Base-by-base conservation (phyloP, 2,797 vertebrate species). In the Anguilla megastoma region DNA sequence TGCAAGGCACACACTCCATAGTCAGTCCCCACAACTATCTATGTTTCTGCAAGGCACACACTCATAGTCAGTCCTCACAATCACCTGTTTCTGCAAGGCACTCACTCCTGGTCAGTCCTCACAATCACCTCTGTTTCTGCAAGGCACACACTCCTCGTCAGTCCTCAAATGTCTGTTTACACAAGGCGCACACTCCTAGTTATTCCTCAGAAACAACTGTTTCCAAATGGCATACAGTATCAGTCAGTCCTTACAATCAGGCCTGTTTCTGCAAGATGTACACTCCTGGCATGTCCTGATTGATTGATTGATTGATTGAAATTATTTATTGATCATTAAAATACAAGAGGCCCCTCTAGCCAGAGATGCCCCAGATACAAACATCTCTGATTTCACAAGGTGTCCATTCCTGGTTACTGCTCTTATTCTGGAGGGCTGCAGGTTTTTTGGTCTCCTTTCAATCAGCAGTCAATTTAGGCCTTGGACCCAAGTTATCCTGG, bases 161-260 rank as follows among this genome's bases (percentile, higher is more conserved):
- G 63, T 66, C 21, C 63, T 9, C 63, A 27, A n/a, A 66, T 7
- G 1, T 8, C 58, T 66, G 24, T 56, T 56, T 66, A 7, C 9
- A 9, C 24, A 63, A 63, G 21, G 58, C 58, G 2, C 21, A 63
- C 58, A 21, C 5, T 63, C 58, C 21, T 24, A 18, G 58, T 63
- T 18, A 63, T 2, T 63, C 16, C 58, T 18, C 21, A 24, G 36
- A 41, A 41, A 52, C 52, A 52, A 52, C 7, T 41, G 36, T 41
- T 99, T 98, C 90, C 98, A 99, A 91, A 96, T 97, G 94, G 98
- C 98, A 45, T 97, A 99, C 90, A 98, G 98, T 45, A 95, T 97
- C 14, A 24, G 63, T 66, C 2, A 2, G 63, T 66, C 21, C 63
- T 9, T 24, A 27, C 63, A n/a, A 66, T 7, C 24, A 5, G 36